Percentiles rank a stretch among this genome's conserved stretches.
Conservation (phyloP, 2,888 invertebrate genomes). For the Agrotis ipsilon region DNA sequence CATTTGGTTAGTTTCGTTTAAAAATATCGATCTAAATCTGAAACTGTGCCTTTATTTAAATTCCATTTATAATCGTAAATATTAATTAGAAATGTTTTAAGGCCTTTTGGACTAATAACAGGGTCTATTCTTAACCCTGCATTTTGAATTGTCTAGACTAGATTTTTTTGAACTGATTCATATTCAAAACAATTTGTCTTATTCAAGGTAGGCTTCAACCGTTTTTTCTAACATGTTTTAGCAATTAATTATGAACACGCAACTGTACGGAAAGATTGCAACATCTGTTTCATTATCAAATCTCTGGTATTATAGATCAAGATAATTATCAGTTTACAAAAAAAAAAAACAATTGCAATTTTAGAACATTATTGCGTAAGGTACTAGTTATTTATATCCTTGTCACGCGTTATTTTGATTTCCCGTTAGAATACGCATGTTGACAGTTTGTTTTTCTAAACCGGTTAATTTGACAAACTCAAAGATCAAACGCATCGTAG, state of each 20-base stretch:
- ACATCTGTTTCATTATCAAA: constrained; percentile 36
- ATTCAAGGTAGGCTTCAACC: constrained; percentile 18
- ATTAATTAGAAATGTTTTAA: neutral
- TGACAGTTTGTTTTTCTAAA: neutral
- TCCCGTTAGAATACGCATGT: too few species aligned
- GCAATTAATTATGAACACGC: constrained; percentile 38
- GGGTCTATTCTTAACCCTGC: neutral
- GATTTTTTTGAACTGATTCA: neutral
- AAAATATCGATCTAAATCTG: neutral
- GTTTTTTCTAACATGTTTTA: neutral
- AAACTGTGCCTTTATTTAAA: neutral
- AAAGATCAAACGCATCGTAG: too few species aligned
- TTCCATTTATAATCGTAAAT: neutral
- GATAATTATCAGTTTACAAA: neutral
- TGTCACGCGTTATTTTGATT: constrained; percentile 1
- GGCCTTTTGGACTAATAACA: neutral
- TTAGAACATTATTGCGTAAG: constrained; percentile 48
- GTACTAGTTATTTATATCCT: constrained; percentile 12
- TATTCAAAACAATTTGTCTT: neutral
- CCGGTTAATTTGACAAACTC: too few species aligned
- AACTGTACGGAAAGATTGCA: constrained; percentile 51
- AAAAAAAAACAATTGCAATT: constrained; percentile 29
- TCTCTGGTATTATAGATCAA: constrained; percentile 12
- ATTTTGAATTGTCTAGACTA: neutral
- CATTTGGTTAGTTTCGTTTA: too few species aligned